Base-by-base conservation (phyloP, 2,113 vertebrate genomes). In the Pardalotus punctatus region DNA sequence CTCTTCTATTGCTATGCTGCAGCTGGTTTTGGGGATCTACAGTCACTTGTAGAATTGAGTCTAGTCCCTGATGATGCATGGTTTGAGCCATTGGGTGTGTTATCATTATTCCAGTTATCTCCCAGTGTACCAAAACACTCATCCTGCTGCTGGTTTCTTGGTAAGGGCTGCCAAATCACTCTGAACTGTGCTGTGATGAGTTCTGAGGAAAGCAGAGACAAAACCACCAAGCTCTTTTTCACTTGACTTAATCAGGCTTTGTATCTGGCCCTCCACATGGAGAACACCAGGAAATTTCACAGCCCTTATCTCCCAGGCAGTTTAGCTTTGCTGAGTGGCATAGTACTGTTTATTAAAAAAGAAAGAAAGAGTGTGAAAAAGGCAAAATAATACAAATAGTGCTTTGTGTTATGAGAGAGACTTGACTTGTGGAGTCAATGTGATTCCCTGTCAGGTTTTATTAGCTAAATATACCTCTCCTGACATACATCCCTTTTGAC, bases 41-140 rank as follows among this genome's bases (percentile, higher is more conserved):
- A 43, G 67, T 45, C 95, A 36, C 77, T 82, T 79, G 83, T 66
- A 25, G 53, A 51, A 51, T 18, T 14, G 67, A 33, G n/a, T 23
- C 14, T 23, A 4, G 58, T 12, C 57, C 15, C 71, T 90, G 13
- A 2, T 18, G n/a, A 38, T 4, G 2, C 0, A 0, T 48, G 58
- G 23, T 24, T 85, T 24, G 45, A 35, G 57, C 53, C 61, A 38
- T 17, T 47, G 61, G 36, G 16, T 35, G 36, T 64, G 51, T 50
- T 50, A 62, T 7, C 71, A 1, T 66, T 24, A 51, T 47, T 72
- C 58, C 61, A 20, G 33, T 48, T 80, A 20, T 17, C 21, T 90
- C 45, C 51, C n/a, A 43, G 42, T 15, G 36, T 12, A 33, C n/a
- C 60, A 27, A 14, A 72, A 20, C 23, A 8, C 54, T 61, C 31